phyloP scores from a whole-genome alignment of 2,888 invertebrate species.

The Protonemura montana region DNA sequence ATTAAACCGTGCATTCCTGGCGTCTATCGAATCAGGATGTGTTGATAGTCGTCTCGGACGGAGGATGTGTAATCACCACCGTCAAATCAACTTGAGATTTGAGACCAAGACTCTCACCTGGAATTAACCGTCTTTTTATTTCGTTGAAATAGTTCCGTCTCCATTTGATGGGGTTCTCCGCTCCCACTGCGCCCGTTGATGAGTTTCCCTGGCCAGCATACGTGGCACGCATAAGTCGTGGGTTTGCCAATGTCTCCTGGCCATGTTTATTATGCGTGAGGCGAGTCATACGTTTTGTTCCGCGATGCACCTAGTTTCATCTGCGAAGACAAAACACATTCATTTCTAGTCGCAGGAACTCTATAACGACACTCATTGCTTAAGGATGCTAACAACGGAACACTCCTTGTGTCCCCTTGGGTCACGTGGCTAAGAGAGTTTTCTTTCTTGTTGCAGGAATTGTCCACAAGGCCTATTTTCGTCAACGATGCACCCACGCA shows the following conservation, averaged over 20 bases:
- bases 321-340: neutral
- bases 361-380: neutral
- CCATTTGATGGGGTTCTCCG: neutral
- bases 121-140: neutral
- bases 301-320: neutral
- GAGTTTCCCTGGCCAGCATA: neutral
- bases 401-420: slow-evolving; percentile 32
- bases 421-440: neutral
- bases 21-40: neutral
- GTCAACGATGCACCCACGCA: slow-evolving; percentile 80
- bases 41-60: neutral
- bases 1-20: neutral
- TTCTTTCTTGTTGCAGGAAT: slow-evolving; percentile 68
- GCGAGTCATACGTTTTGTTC: neutral
- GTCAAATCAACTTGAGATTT: neutral
- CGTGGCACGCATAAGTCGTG: neutral
- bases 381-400: neutral
- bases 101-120: neutral
- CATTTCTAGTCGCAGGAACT: neutral
- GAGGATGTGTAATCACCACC: neutral
- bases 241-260: neutral
- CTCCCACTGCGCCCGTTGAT: neutral
- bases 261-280: neutral
- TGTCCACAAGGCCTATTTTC: slow-evolving; percentile 78
- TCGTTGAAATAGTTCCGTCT: neutral